These are phyloP conservation scores for Passer domesticus DNA, from an alignment of 2,113 vertebrate genomes.

Conservation along the genomic window DNA sequence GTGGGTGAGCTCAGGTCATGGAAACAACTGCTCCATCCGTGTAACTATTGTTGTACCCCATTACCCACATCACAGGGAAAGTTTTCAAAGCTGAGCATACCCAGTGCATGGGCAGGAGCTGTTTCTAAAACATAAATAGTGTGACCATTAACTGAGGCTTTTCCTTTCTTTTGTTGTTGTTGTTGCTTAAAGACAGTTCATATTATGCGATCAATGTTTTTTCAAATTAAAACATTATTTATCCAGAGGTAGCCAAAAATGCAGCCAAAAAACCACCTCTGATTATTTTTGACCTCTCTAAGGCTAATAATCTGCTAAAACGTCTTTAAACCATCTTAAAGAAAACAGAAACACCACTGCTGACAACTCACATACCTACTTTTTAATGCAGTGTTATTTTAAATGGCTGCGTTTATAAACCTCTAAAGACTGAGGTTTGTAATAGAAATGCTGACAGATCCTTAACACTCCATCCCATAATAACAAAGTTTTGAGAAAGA, in stretches of 20 bases:
- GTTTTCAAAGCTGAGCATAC: background rate
- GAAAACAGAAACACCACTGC: conserved; percentile 68
- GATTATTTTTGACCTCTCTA: conserved; percentile 66
- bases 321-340: conserved; percentile 64
- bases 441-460: conserved; percentile 72
- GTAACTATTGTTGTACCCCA: background rate
- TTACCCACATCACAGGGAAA: background rate
- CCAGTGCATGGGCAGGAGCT: background rate
- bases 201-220: conserved; percentile 41
- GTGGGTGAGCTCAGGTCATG: background rate
- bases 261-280: conserved; percentile 46
- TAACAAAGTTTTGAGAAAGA: conserved; percentile 36
- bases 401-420: conserved; percentile 69
- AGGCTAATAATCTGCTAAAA: conserved; percentile 70
- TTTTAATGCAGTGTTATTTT: conserved; percentile 71
- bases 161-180: conserved; percentile 22
- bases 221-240: conserved; percentile 52
- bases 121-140: conserved; percentile 32
- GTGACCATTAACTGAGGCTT: background rate
- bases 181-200: conserved; percentile 31
- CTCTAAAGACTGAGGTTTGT: conserved; percentile 66
- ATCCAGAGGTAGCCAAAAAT: conserved; percentile 55
- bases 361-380: conserved; percentile 72
- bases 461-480: conserved; percentile 70
- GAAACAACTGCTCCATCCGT: fast-evolving